These are phyloP conservation scores for Poecilia gillii DNA, from an alignment of 2,797 vertebrate genomes.

Conservation along the genomic window DNA sequence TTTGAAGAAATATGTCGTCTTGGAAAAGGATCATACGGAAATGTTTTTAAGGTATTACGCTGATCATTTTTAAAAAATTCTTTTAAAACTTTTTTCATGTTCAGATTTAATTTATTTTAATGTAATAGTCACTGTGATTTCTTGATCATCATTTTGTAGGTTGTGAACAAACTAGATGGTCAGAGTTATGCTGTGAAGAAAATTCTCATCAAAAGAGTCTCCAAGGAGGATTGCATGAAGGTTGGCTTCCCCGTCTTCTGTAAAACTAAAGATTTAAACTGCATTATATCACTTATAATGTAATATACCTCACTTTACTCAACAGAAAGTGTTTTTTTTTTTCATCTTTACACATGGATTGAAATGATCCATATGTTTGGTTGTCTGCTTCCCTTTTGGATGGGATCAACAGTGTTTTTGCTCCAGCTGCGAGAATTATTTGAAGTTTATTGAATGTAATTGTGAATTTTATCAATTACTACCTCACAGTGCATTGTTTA, in stretches of 20 bases:
- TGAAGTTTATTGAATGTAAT: neutral
- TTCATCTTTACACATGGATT: neutral
- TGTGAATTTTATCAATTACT: neutral
- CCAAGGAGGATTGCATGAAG: slow-evolving; percentile 94
- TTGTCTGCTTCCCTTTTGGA: neutral
- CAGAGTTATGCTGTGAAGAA: slow-evolving; percentile 97
- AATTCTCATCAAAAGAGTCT: slow-evolving; percentile 93
- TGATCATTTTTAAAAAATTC: neutral
- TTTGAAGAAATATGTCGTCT: slow-evolving; percentile 91
- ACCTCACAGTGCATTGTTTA: neutral
- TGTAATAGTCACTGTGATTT: neutral
- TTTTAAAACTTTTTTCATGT: neutral
- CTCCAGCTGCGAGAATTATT: neutral
- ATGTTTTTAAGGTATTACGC: slow-evolving; percentile 91
- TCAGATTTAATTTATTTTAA: neutral
- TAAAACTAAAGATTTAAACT: neutral
- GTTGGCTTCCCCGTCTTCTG: slow-evolving; percentile 64
- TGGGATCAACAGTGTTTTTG: neutral
- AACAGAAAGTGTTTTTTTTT: neutral
- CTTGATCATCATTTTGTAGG: slow-evolving; percentile 77
- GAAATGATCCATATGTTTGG: neutral
- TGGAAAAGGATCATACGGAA: slow-evolving; percentile 95
- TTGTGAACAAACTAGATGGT: slow-evolving; percentile 94
- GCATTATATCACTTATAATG: neutral
- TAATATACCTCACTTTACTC: neutral